phyloP scores from a whole-genome alignment of 2,888 invertebrate genomes.

The Laspeyria flexula region DNA sequence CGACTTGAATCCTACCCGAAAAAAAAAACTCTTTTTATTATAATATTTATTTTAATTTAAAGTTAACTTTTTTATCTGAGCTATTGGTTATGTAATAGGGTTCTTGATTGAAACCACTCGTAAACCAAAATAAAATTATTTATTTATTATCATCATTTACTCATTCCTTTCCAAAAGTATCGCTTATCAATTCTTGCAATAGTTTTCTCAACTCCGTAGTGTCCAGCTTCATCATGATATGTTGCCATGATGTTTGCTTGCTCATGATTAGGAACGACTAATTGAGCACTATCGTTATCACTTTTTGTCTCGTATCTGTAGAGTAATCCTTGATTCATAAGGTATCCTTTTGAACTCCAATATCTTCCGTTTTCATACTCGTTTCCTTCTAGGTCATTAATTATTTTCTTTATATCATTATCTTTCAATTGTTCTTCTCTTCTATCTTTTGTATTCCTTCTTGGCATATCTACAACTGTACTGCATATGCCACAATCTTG shows the following conservation, averaged over 20 bases:
- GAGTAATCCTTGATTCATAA: neutral
- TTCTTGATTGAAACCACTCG: no score
- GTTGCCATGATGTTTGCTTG: neutral
- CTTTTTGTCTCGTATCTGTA: neutral
- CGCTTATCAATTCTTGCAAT: slow-evolving; percentile 10
- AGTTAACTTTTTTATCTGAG: no score
- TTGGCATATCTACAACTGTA: slow-evolving; percentile 1
- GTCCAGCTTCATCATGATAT: slow-evolving; percentile 10
- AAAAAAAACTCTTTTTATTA: no score
- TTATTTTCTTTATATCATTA: slow-evolving; percentile 1
- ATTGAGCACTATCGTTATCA: neutral
- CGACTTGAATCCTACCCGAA: no score
- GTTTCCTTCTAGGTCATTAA: neutral
- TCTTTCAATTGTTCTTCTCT: slow-evolving; percentile 6
- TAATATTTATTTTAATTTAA: no score
- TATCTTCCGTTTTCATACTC: neutral
- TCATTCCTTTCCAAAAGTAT: slow-evolving; percentile 22
- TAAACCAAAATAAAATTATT: no score
- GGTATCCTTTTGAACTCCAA: neutral
- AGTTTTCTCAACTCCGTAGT: slow-evolving; percentile 14
- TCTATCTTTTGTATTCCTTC: neutral
- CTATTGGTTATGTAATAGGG: no score
- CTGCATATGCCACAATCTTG: slow-evolving; percentile 13
- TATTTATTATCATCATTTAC: no score
- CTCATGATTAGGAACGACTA: neutral